phyloP scores from a whole-genome alignment of 2,113 vertebrate species.

The Pachypanchax playfairii region DNA sequence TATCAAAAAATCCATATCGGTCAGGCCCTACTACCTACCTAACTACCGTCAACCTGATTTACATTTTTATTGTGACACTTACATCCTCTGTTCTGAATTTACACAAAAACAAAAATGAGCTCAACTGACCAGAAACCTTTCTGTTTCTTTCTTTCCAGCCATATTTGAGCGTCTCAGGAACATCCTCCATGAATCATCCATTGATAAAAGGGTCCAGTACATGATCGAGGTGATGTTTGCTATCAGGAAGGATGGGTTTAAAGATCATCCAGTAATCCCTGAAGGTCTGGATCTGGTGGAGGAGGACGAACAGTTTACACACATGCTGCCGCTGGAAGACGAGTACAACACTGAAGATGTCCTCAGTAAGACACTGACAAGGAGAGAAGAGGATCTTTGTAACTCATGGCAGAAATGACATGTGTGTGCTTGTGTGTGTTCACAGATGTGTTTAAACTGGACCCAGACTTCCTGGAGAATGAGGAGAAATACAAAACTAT shows the following conservation, averaged over 20 bases:
- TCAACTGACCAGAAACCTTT: not conserved
- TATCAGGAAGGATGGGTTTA: slow-evolving; percentile 97
- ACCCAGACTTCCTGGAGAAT: slow-evolving; percentile 93
- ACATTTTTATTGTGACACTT: no score
- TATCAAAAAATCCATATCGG: no score
- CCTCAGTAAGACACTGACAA: slow-evolving; percentile 84
- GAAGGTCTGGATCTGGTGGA: slow-evolving; percentile 95
- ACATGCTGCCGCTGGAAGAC: slow-evolving; percentile 97
- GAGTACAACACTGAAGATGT: slow-evolving; percentile 94
- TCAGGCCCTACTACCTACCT: no score
- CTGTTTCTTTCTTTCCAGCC: slow-evolving; percentile 71
- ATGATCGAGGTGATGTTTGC: slow-evolving; percentile 99
- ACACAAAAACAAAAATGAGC: not conserved
- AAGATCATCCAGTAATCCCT: slow-evolving; percentile 91
- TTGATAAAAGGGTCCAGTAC: slow-evolving; percentile 98
- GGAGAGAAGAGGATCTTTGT: not conserved
- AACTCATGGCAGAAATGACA: not conserved
- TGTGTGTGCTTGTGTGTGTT: slow-evolving; percentile 26
- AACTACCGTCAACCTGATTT: no score
- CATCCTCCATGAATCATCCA: slow-evolving; percentile 95
- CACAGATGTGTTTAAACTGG: slow-evolving; percentile 97
- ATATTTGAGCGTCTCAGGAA: slow-evolving; percentile 98
- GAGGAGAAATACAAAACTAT: slow-evolving; percentile 96
- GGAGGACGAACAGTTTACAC: slow-evolving; percentile 97
- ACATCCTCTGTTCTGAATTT: not conserved